Evolutionary conservation across 2,113 vertebrate genomes (phyloP).

Genomic region (Naja naja): DNA sequence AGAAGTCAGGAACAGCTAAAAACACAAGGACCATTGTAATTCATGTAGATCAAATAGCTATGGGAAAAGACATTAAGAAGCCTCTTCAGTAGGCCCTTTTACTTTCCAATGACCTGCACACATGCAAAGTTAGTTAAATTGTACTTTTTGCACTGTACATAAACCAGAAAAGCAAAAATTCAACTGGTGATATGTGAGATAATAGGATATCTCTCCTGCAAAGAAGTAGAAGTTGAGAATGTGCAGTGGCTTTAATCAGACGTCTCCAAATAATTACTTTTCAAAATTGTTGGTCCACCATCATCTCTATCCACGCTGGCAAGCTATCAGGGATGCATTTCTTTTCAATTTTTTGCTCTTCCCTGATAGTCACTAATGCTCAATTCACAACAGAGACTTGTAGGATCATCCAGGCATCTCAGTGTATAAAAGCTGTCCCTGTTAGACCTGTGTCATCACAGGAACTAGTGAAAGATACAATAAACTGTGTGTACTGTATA

Average conservation of each 20-base stretch:
- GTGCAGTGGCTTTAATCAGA: background rate
- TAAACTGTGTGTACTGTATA: background rate
- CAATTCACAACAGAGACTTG: background rate
- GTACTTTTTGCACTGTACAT: constrained; percentile 20
- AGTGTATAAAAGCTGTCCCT: background rate
- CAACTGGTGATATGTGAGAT: background rate
- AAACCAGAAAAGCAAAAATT: background rate
- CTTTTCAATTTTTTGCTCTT: background rate
- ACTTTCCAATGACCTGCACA: background rate
- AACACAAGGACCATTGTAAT: constrained; percentile 20
- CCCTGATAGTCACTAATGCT: background rate
- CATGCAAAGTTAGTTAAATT: constrained; percentile 21
- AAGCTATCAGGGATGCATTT: background rate
- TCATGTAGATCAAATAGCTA: constrained; percentile 29
- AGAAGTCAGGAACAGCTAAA: constrained; percentile 29
- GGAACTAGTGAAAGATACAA: background rate
- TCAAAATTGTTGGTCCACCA: background rate
- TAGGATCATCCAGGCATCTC: background rate
- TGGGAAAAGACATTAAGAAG: constrained; percentile 30
- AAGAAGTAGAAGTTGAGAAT: background rate
- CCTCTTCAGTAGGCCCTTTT: background rate
- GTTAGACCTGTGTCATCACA: background rate
- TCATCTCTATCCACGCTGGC: background rate
- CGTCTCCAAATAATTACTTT: background rate
- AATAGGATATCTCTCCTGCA: background rate